Conservation (phyloP, 1,140 invertebrate genomes). For the Drosophila rhopaloa region DNA sequence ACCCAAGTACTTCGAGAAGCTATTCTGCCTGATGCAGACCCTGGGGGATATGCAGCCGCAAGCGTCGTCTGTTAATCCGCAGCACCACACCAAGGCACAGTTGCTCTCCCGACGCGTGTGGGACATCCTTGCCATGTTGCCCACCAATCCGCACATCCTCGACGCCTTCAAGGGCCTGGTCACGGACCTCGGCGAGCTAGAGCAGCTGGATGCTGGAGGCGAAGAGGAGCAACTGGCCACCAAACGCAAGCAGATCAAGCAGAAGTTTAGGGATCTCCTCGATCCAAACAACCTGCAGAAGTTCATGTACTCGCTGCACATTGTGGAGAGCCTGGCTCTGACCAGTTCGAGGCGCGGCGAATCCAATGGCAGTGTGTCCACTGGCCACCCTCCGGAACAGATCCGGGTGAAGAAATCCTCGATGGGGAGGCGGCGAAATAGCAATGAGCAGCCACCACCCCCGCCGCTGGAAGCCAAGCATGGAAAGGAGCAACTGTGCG, state of each 20-base stretch:
- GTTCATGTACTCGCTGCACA: slow-evolving; percentile 97
- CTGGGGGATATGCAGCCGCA: slow-evolving; percentile 92
- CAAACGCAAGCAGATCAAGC: slow-evolving; percentile 77
- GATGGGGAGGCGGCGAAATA: slow-evolving; percentile 55
- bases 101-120: slow-evolving; percentile 95
- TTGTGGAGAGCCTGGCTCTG: slow-evolving; percentile 89
- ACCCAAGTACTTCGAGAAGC: slow-evolving; percentile 94
- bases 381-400: slow-evolving; percentile 48
- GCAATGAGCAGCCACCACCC: slow-evolving; percentile 54
- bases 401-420: slow-evolving; percentile 52
- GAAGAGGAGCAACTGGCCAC: slow-evolving; percentile 64
- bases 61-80: slow-evolving; percentile 87
- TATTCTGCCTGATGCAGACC: slow-evolving; percentile 95
- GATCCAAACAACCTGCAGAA: slow-evolving; percentile 96
- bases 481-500: slow-evolving; percentile 42
- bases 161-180: slow-evolving; percentile 92
- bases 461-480: slow-evolving; percentile 45
- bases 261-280: slow-evolving; percentile 89
- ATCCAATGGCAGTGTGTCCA: slow-evolving; percentile 61
- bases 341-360: slow-evolving; percentile 55
- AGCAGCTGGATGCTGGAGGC: slow-evolving; percentile 45
- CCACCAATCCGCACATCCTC: slow-evolving; percentile 93
- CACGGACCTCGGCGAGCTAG: slow-evolving; percentile 83
- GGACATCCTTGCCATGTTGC: slow-evolving; percentile 96
- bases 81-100: slow-evolving; percentile 95